Evolutionary conservation across 2,113 vertebrate genomes (phyloP).

Genomic region (Acanthochromis polyacanthus): DNA sequence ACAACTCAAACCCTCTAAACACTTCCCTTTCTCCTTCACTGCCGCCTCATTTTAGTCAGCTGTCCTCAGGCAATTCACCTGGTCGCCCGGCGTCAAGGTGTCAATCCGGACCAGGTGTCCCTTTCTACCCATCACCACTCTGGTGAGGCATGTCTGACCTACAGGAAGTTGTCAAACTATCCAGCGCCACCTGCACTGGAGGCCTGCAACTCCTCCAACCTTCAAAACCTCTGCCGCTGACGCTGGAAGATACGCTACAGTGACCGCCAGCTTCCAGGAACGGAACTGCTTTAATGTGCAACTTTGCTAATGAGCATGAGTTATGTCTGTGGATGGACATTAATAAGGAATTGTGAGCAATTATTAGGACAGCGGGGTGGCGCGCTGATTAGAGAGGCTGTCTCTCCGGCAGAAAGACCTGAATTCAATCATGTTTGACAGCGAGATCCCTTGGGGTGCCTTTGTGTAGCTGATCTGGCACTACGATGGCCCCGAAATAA

Average conservation of each 20-base stretch:
- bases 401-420: conserved; percentile 22
- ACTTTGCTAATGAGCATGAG: conserved; percentile 57
- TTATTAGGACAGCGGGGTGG: conserved; percentile 23
- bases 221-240: conserved; percentile 15
- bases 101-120: conserved; percentile 56
- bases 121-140: conserved; percentile 42
- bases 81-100: conserved; percentile 40
- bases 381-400: conserved; percentile 35
- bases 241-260: conserved; percentile 33
- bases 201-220: conserved; percentile 41
- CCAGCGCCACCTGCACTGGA: conserved; percentile 41
- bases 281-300: conserved; percentile 33
- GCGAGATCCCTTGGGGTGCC: conserved; percentile 10
- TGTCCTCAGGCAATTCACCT: conserved; percentile 68
- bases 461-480: conserved; percentile 7
- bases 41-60: conserved; percentile 23
- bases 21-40: background rate
- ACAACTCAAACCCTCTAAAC: conserved; percentile 11
- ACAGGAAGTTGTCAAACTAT: conserved; percentile 53
- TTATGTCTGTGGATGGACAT: conserved; percentile 50
- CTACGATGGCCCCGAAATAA: background rate
- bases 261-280: conserved; percentile 41
- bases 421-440: conserved; percentile 48
- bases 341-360: conserved; percentile 48
- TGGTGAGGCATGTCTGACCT: conserved; percentile 55